These are phyloP conservation scores for Trachurus trachurus DNA, from an alignment of 2,797 vertebrate genomes.

Conservation along the genomic window DNA sequence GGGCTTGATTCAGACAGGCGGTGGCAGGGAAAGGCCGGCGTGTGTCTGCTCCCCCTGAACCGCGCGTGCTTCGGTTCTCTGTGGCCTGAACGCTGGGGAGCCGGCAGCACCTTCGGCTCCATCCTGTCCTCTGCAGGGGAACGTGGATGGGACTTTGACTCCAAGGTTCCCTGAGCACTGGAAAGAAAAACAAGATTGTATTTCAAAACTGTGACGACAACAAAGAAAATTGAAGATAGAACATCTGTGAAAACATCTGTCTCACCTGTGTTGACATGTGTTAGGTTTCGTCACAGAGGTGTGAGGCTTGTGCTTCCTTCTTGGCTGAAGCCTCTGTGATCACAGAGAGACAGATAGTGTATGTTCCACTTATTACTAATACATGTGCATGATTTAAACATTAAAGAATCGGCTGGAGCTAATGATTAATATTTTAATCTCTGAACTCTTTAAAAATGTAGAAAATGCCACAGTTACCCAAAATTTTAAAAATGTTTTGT, in stretches of 20 bases:
- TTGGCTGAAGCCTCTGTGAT: constrained; percentile 62
- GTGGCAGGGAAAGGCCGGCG: constrained; percentile 30
- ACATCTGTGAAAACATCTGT: not conserved
- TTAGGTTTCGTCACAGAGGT: constrained; percentile 48
- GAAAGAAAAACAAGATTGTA: not conserved
- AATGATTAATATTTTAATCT: not conserved
- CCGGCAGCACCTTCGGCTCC: constrained; percentile 44
- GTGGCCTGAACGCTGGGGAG: constrained; percentile 8
- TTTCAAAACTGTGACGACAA: not conserved
- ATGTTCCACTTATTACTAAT: not conserved
- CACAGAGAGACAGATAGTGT: constrained; percentile 33
- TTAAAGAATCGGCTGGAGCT: too few relatives aligned
- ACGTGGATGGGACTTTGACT: constrained; percentile 32
- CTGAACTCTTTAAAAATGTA: not conserved
- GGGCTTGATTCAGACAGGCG: constrained; percentile 24
- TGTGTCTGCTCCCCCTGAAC: constrained; percentile 38
- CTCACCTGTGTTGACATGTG: constrained; percentile 71
- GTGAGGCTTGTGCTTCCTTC: constrained; percentile 68
- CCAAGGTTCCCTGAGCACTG: constrained; percentile 60
- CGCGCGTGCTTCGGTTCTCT: constrained; percentile 34
- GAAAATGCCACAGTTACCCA: not conserved
- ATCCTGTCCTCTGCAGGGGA: constrained; percentile 33
- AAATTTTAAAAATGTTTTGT: not conserved
- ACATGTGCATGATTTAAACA: not conserved
- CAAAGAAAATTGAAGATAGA: not conserved